phyloP scores from a whole-genome alignment of 1,140 invertebrate genomes.

The Archegozetes longisetosus region DNA sequence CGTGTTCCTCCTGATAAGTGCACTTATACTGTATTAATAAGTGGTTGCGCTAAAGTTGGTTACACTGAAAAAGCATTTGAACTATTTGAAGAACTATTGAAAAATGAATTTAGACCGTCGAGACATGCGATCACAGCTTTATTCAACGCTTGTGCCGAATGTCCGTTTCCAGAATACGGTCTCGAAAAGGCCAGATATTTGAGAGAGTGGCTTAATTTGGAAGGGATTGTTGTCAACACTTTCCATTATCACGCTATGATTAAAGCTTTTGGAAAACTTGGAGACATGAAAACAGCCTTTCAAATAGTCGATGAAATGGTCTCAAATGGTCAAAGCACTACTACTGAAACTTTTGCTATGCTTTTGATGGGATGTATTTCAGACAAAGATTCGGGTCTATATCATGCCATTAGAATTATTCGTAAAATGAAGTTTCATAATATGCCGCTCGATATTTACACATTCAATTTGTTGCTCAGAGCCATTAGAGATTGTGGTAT shows the following conservation, averaged over 20 bases:
- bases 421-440: constrained; percentile 49
- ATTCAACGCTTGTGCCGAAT: constrained; percentile 72
- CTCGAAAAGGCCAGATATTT: constrained; percentile 45
- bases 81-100: constrained; percentile 61
- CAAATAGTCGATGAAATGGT: constrained; percentile 64
- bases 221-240: constrained; percentile 47
- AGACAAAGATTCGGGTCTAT: constrained; percentile 57
- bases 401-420: constrained; percentile 64
- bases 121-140: constrained; percentile 58
- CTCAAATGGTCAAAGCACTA: constrained; percentile 40
- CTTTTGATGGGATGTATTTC: constrained; percentile 62
- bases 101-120: constrained; percentile 46
- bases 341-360: constrained; percentile 52
- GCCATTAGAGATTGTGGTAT: constrained; percentile 59
- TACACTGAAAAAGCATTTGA: constrained; percentile 67
- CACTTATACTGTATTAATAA: constrained; percentile 62
- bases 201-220: constrained; percentile 46
- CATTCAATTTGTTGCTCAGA: constrained; percentile 63
- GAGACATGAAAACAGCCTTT: constrained; percentile 56
- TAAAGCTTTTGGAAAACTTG: constrained; percentile 69
- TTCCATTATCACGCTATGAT: constrained; percentile 73
- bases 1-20: constrained; percentile 54
- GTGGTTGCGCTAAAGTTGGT: constrained; percentile 56
- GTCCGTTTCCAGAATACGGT: constrained; percentile 45
- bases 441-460: constrained; percentile 41